Evolutionary conservation across 1,140 invertebrate genomes (phyloP).

Genomic region (Phthorimaea operculella): DNA sequence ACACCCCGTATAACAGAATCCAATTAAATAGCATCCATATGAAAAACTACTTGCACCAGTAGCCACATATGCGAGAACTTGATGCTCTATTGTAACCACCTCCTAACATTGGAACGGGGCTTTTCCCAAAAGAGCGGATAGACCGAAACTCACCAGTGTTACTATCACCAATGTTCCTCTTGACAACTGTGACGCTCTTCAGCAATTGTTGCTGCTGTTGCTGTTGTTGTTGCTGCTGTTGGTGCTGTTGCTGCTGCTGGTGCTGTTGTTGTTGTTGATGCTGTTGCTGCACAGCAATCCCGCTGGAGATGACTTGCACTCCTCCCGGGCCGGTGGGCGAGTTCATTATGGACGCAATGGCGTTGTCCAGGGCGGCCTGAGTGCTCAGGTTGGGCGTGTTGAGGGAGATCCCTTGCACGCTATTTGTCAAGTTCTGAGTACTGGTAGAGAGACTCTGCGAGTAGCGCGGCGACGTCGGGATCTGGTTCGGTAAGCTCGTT

Average conservation of each 20-base stretch:
- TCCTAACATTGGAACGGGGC: too few species aligned
- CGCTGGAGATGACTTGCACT: conserved; percentile 52
- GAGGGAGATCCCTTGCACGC: conserved; percentile 52
- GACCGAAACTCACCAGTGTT: conserved; percentile 38
- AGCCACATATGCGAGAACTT: too few species aligned
- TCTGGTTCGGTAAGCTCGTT: conserved; percentile 26
- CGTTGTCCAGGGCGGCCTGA: conserved; percentile 45
- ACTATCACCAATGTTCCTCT: conserved; percentile 42
- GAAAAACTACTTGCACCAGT: too few species aligned
- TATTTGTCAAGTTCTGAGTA: conserved; percentile 44
- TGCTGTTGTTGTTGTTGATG: conserved; percentile 18
- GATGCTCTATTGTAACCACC: too few species aligned
- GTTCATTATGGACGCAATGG: conserved; percentile 54
- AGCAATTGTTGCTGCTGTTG: conserved; percentile 33
- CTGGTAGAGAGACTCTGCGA: conserved; percentile 21
- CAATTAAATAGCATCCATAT: too few species aligned
- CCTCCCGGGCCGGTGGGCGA: conserved; percentile 35
- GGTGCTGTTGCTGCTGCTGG: conserved; percentile 18
- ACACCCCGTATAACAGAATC: too few species aligned
- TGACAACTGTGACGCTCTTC: conserved; percentile 51
- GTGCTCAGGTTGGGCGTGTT: conserved; percentile 39
- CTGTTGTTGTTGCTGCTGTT: conserved; percentile 16
- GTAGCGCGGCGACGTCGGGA: conserved; percentile 39
- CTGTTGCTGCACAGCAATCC: conserved; percentile 25
- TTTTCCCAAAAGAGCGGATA: too few species aligned